Evolutionary conservation across 1,140 invertebrate species (phyloP).

Genomic region (Apocrypta bakeri): DNA sequence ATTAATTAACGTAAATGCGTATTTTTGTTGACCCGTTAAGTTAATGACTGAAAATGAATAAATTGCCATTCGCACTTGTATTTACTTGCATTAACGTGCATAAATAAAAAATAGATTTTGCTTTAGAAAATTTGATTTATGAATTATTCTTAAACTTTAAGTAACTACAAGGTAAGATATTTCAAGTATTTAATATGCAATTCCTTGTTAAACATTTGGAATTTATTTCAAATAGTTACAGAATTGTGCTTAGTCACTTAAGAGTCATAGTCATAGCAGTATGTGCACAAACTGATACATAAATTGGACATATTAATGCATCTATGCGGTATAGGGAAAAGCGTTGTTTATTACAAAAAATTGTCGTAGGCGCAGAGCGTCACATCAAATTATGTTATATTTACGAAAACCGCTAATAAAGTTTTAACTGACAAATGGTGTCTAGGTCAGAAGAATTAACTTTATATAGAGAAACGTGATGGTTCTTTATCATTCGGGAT

Average conservation of each 20-base stretch:
- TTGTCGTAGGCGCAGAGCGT: not conserved
- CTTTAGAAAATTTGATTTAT: not conserved
- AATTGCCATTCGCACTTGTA: not conserved
- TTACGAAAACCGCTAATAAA: slow-evolving; percentile 24
- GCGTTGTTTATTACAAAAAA: not conserved
- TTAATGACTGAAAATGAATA: not conserved
- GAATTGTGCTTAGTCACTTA: not conserved
- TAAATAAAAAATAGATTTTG: no score
- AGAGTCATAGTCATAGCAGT: no score
- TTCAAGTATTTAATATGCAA: no score
- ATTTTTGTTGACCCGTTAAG: not conserved
- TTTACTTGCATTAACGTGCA: no score
- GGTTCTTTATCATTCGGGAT: slow-evolving; percentile 26
- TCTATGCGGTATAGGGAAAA: not conserved
- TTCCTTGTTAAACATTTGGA: not conserved
- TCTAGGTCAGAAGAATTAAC: slow-evolving; percentile 40
- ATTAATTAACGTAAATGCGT: not conserved
- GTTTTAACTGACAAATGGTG: slow-evolving; percentile 39
- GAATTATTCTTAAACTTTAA: no score
- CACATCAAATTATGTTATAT: slow-evolving; percentile 19
- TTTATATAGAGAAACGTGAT: slow-evolving; percentile 31
- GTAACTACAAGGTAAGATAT: no score
- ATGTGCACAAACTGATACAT: no score
- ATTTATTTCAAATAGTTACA: not conserved
- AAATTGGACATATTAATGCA: not conserved